phyloP scores from a whole-genome alignment of 2,888 invertebrate genomes.

The Nasonovia ribisnigri region DNA sequence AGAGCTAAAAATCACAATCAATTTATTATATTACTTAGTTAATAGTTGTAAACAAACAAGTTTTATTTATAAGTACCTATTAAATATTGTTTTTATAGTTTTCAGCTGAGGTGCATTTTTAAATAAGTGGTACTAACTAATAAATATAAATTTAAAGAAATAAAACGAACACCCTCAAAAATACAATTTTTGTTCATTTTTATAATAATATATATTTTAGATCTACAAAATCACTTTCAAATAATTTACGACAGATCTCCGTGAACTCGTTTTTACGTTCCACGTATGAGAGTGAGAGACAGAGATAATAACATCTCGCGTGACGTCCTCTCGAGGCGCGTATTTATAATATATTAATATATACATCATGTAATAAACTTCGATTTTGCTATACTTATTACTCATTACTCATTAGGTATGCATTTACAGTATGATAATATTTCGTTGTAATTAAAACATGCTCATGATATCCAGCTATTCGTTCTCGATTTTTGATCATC shows the following conservation, averaged over 20 bases:
- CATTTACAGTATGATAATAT: not conserved
- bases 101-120: not conserved
- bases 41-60: not conserved
- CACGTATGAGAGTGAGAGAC: not conserved
- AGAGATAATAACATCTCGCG: not conserved
- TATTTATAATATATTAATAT: not conserved
- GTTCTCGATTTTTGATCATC: not conserved
- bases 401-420: not conserved
- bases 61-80: not conserved
- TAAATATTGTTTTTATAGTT: not conserved
- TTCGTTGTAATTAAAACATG: not conserved
- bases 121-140: not conserved
- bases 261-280: not conserved
- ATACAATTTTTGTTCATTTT: not conserved
- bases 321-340: not conserved
- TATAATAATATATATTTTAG: not conserved
- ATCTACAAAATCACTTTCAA: not conserved
- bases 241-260: not conserved
- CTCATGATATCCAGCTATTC: not conserved
- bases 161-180: not conserved
- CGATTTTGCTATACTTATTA: not conserved
- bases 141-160: not conserved
- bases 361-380: not conserved
- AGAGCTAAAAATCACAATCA: not conserved
- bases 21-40: not conserved